A percentile compares a stretch with the other conserved stretches of the same genome.
phyloP scores from a whole-genome alignment of 2,888 invertebrate species.

The Cyclophora albipunctata region DNA sequence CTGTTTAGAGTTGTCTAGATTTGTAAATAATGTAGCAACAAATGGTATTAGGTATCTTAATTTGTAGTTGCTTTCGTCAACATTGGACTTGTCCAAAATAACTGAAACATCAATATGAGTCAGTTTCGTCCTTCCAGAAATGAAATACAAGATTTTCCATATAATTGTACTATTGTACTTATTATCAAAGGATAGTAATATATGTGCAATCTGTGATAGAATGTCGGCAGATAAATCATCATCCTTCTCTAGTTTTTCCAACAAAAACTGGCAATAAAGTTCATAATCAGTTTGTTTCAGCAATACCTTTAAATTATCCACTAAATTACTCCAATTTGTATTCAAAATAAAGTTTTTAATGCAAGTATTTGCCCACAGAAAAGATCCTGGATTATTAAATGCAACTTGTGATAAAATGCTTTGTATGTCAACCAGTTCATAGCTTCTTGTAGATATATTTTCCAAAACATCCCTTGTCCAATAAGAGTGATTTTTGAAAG shows the following conservation, averaged over 20 bases:
- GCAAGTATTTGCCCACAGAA: slow-evolving; percentile 41
- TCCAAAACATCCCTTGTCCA: slow-evolving; percentile 41
- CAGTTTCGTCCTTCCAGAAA: slow-evolving; percentile 34
- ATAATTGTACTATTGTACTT: slow-evolving; percentile 31
- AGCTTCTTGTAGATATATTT: slow-evolving; percentile 7
- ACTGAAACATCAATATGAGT: slow-evolving; percentile 19
- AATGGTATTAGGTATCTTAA: slow-evolving; percentile 51
- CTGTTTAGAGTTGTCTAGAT: slow-evolving; percentile 19
- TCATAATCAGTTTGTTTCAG: slow-evolving; percentile 38
- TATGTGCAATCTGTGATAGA: slow-evolving; percentile 27
- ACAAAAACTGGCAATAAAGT: slow-evolving; percentile 34
- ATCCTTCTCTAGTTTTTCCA: slow-evolving; percentile 32
- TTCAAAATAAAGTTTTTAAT: slow-evolving; percentile 32
- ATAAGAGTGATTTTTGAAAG: slow-evolving; percentile 36
- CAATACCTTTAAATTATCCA: slow-evolving; percentile 30
- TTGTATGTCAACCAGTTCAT: slow-evolving; percentile 30
- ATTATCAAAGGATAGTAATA: slow-evolving; percentile 32
- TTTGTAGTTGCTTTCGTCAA: slow-evolving; percentile 31
- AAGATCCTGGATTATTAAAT: slow-evolving; percentile 36
- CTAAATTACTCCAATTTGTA: slow-evolving; percentile 34
- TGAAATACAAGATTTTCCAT: slow-evolving; percentile 50
- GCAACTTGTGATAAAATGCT: slow-evolving; percentile 19
- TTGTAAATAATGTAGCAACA: slow-evolving; percentile 31
- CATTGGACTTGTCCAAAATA: slow-evolving; percentile 23
- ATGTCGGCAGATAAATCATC: slow-evolving; percentile 19